Evolutionary conservation across 2,888 invertebrate genomes (phyloP), one percentile per base, ranked within the genome.

Genomic region (Parnassius apollo): DNA sequence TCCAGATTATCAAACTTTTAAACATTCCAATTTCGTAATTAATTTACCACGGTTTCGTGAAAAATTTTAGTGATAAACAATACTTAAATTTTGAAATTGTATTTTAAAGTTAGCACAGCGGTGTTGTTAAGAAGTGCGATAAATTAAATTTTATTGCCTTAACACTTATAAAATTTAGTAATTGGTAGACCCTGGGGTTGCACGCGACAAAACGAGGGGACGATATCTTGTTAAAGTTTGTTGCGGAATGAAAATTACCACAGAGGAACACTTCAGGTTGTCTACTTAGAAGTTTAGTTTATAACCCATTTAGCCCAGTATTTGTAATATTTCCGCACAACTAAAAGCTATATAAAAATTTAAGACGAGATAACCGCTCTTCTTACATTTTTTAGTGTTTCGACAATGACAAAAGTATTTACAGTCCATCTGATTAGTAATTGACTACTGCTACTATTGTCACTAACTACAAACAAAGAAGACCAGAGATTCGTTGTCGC

Each of bases 121-220:
- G 52, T 42, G 25, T 51, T 52, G 52, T 61, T 57, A 57, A 46
- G 52, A 49, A 53, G 53, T 62, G 13, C 13, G 12, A 53, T 53
- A 62, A 57, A 57, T 57, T 57, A n/a, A 22, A 46, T 46, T 57
- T 53, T 42, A 62, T 22, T 51, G 46, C 61, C 35, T 61, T 49
- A 35, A 46, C 57, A 57, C 60, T 55, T 55, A 55, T 61, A 61
- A 61, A 57, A 61, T 61, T 45, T 57, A 57, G 51, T 57, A 61
- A 61, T 61, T 60, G 44, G 49, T 49, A 22, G 49, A 18, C 55
- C 50, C 49, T 22, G 50, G 55, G 55, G 54, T 49, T 54, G 49
- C 42, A 42, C 55, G 44, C 60, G 55, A 42, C 60, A 45, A 44
- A 60, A 60, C 49, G 55, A 55, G 42, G 55, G 49, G 55, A 12